Evolutionary conservation across 2,888 invertebrate genomes (phyloP), one percentile per base, ranked within the genome.

Genomic region (Melanostoma scalare): DNA sequence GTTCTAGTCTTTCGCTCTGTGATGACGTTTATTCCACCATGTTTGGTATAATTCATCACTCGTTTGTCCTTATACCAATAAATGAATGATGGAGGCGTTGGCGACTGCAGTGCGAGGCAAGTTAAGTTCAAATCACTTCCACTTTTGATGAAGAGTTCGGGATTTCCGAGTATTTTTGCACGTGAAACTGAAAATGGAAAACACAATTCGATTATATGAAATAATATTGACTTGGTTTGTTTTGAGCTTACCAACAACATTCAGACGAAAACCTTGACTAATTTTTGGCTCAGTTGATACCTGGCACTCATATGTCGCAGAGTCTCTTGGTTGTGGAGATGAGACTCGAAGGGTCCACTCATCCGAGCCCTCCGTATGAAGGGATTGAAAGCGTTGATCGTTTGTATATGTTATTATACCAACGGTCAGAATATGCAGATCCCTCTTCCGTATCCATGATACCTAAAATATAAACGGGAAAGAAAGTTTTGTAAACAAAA

Each of bases 81-180:
- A 87, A 96, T 95, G 86, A 95, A 95, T 76, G 93, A 93, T 53
- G 94, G 93, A 3, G 92, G 92, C 73, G 92, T 90, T 75, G 92
- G 92, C 86, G 94, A 92, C 92, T 96, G 94, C 88, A 95, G 93
- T 80, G 95, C 95, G 89, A 95, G 93, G 92, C 96, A 96, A 88
- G 96, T 96, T 91, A 96, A 93, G 93, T 96, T 96, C 92, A 96
- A 96, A 93, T 96, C 96, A 88, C 96, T 96, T 86, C 96, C 96
- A 88, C 95, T 96, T 90, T 95, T 94, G 91, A 96, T 95, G 92
- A 95, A 96, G 89, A 96, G 92, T 92, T 96, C 96, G 33, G 95
- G 93, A 88, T 95, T 96, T 36, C 96, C 96, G 89, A 95, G 92
- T 89, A 96, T 96, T 92, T 95, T 95, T 87, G 96, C 96, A 90